Evolutionary conservation across 2,797 vertebrate genomes (phyloP), one percentile per base, ranked within the genome.

Genomic region (Protosalanx chinensis): DNA sequence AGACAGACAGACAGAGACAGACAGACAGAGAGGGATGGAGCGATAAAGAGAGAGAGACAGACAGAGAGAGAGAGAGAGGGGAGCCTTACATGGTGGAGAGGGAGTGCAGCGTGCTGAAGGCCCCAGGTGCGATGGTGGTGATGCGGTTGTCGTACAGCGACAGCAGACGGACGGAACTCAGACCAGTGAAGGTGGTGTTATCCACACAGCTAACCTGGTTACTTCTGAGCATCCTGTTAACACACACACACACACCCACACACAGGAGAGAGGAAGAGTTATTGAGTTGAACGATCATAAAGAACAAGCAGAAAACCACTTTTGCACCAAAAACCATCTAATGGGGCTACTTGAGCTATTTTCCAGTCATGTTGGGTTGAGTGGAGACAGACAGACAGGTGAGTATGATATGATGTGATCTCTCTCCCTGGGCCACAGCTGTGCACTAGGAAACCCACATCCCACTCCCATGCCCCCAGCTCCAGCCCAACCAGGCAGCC

Each of bases 61-160:
- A 23, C 18, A 51, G 33, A 30, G 7, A 68, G 37, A 63, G 12
- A 15, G 37, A 33, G 5, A 6, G 20, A 7, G 18, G 8, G 63
- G 23, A 15, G 58, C 82, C 97, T 96, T 79, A 99, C 97, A 99
- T 93, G 0, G 98, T 99, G 51, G 98, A 98, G 71, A 99, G 93
- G 0, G 97, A 98, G 84, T 98, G 97, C 10, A 99, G 92, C 0
- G 96, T 97, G 81, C 94, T 92, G 13, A 99, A 99, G 67, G 97
- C 95, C 75, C 96, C 96, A 0, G 96, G 98, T 41, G 95, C 94
- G 68, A 99, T 92, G 0, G 96, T 97, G 80, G 96, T 93, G 81
- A 99, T 99, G 64, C 95, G 92, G 90, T 99, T 99, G 88, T 99
- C 98, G 0, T 99, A 99, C 12, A 99, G 91, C 0, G 98, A 99